Base-by-base conservation (phyloP, 1,140 invertebrate genomes). In the Ooceraea biroi region DNA sequence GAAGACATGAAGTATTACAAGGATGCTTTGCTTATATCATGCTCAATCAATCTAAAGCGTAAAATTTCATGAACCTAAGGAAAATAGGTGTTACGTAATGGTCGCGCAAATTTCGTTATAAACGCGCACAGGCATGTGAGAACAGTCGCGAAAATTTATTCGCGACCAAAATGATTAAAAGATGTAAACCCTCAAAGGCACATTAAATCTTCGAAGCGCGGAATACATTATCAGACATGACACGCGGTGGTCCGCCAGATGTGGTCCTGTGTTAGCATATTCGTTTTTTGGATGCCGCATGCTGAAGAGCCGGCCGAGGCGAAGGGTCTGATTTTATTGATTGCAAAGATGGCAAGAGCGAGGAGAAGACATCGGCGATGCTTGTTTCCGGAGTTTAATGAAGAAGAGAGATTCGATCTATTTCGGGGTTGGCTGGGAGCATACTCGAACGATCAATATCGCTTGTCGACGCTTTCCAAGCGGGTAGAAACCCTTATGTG, bases 391-490 rank as follows among this genome's bases (percentile, higher is more conserved):
- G 68, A 36, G 80, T 73, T 36, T 83, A 85, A 85, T 85, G 61
- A 52, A 58, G 69, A 69, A 61, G 71, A 87, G 52, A 71, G 61
- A 83, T 85, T 74, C 72, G 63, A 76, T 36, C 36, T n/a, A n/a
- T n/a, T 74, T 73, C 52, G 46, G 50, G 22, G 57, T 61, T 69
- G 76, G 74, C 66, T n/a, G n/a, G n/a, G n/a, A n/a, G 50, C 58
- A 41, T 46, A 48, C 72, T 44, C 36, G 41, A 80, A 80, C 83
- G 57, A 72, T 63, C 87, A 84, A 86, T 84, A 80, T 78, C 61
- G 74, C 83, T 61, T 65, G 82, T 73, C 73, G 58, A 27, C 66
- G 68, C 57, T 84, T 78, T 84, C 63, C 82, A 50, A 11, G 25
- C 71, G 41, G 41, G 11, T 14, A 69, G n/a, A n/a, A n/a, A n/a